Percentiles rank a stretch among this genome's conserved stretches.
phyloP scores from a whole-genome alignment of 2,888 invertebrate genomes.

The Atrina japonica region DNA sequence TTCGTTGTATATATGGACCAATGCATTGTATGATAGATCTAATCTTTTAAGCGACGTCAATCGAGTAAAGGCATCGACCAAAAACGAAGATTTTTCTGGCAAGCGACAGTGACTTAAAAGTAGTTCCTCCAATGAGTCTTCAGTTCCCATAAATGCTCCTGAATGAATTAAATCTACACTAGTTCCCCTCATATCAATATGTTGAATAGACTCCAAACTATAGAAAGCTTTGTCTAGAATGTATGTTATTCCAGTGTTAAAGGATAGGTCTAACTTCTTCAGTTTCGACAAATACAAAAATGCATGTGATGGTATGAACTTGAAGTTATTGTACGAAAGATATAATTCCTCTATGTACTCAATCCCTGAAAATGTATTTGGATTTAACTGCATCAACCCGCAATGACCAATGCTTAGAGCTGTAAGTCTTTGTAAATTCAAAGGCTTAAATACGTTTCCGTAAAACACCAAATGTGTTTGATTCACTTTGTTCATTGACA shows the following conservation, averaged over 20 bases:
- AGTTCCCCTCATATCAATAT: conserved; percentile 21
- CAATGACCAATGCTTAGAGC: conserved; percentile 8
- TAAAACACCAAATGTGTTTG: background rate
- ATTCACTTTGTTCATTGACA: background rate
- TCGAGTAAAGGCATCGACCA: conserved; percentile 22
- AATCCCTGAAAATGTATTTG: conserved; percentile 28
- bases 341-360: conserved; percentile 27
- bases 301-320: conserved; percentile 5
- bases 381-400: background rate
- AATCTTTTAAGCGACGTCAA: conserved; percentile 30
- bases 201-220: background rate
- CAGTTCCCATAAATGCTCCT: conserved; percentile 24
- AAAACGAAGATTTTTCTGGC: conserved; percentile 18
- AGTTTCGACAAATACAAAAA: conserved; percentile 17
- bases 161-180: conserved; percentile 15
- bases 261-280: conserved; percentile 26
- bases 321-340: conserved; percentile 32
- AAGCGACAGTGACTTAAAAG: conserved; percentile 23
- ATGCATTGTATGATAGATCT: conserved; percentile 34
- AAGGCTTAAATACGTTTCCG: conserved; percentile 8
- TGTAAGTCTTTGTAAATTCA: conserved; percentile 23
- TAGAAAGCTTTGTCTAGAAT: conserved; percentile 21
- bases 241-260: conserved; percentile 21
- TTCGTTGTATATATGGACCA: conserved; percentile 36
- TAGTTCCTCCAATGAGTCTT: conserved; percentile 17